These are phyloP conservation scores for Ectemnius lituratus DNA, from an alignment of 2,888 invertebrate genomes.

Conservation along the genomic window DNA sequence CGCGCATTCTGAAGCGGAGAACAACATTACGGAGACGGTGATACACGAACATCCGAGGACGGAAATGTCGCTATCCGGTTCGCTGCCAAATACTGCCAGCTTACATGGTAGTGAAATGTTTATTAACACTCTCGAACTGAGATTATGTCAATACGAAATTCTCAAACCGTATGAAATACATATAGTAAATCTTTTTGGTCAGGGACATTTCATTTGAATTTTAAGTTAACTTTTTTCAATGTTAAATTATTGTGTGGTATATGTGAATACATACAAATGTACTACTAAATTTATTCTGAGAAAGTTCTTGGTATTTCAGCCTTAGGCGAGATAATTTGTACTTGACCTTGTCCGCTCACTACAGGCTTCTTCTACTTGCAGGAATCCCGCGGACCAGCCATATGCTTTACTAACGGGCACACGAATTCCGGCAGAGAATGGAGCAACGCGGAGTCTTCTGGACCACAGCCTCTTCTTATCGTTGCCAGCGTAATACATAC, in stretches of 20 bases:
- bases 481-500: conserved; percentile 10
- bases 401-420: conserved; percentile 55
- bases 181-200: too few species aligned
- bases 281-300: too few species aligned
- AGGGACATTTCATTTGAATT: too few species aligned
- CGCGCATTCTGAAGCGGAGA: conserved; percentile 66
- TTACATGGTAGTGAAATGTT: conserved; percentile 42
- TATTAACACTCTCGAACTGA: too few species aligned
- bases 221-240: too few species aligned
- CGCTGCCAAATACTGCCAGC: conserved; percentile 50
- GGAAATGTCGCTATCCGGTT: conserved; percentile 49
- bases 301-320: too few species aligned
- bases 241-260: too few species aligned
- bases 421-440: conserved; percentile 18
- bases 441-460: conserved; percentile 26
- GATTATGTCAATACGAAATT: too few species aligned
- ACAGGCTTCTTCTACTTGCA: conserved; percentile 22
- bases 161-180: too few species aligned
- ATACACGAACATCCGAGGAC: conserved; percentile 69
- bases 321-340: too few species aligned
- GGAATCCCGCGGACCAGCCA: conserved; percentile 57
- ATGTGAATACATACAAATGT: too few species aligned
- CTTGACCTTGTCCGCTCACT: neutral
- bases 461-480: conserved; percentile 42
- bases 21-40: conserved; percentile 72